These are phyloP conservation scores for Spatulosminthurus flaviceps DNA, from an alignment of 2,888 invertebrate species.

Conservation along the genomic window DNA sequence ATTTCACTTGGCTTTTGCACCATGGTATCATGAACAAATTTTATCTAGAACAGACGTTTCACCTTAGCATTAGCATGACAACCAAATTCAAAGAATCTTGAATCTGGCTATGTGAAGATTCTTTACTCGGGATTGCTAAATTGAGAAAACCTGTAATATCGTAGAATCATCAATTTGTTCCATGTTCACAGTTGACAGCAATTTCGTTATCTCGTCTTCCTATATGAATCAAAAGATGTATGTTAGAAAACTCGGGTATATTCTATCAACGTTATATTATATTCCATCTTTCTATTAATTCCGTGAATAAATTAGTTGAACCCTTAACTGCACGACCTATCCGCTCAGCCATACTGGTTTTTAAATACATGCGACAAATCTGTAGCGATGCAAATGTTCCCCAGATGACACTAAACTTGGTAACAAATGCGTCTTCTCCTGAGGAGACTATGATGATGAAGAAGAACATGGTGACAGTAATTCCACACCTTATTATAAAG, in stretches of 20 bases:
- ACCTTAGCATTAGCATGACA: no score
- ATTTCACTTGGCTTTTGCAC: conserved; percentile 2
- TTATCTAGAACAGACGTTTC: no score
- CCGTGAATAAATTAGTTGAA: background rate
- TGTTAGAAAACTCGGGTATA: background rate
- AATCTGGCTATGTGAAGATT: no score
- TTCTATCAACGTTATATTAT: background rate
- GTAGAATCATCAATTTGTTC: background rate
- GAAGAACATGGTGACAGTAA: background rate
- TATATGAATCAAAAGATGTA: background rate
- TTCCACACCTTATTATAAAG: background rate
- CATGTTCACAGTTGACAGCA: background rate
- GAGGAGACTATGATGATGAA: background rate
- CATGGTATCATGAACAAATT: background rate
- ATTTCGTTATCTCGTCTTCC: background rate
- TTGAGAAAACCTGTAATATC: background rate
- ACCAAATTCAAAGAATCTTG: no score
- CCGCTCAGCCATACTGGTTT: background rate
- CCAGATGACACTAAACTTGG: background rate
- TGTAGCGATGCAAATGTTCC: background rate
- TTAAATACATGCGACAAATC: background rate
- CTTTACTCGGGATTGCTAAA: no score
- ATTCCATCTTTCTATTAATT: no score
- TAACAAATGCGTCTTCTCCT: background rate
- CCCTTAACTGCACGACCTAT: background rate